These are phyloP conservation scores for Drosophila seguyi DNA, from an alignment of 1,140 invertebrate genomes.

Conservation along the genomic window DNA sequence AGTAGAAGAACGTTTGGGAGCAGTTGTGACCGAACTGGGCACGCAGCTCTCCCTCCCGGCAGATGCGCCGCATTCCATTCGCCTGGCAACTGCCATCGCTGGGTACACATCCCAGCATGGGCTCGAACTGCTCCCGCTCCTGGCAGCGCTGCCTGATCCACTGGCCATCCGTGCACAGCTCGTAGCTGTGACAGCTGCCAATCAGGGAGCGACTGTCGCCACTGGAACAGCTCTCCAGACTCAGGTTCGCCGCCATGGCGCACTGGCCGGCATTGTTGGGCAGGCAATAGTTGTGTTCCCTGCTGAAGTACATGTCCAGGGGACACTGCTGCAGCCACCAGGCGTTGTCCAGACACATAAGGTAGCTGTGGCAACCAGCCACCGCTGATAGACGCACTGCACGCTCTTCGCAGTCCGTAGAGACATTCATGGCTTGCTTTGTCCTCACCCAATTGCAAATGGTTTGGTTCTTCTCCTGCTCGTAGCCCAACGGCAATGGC, in stretches of 20 bases:
- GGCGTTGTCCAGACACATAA: slow-evolving; percentile 76
- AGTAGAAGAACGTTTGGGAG: slow-evolving; percentile 66
- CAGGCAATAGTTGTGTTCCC: slow-evolving; percentile 67
- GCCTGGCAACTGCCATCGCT: slow-evolving; percentile 64
- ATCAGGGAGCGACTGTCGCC: slow-evolving; percentile 42
- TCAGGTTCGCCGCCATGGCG: not conserved
- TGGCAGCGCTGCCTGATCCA: slow-evolving; percentile 54
- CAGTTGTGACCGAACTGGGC: slow-evolving; percentile 48
- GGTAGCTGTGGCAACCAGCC: slow-evolving; percentile 60
- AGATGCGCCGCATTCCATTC: slow-evolving; percentile 61
- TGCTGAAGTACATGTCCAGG: slow-evolving; percentile 75
- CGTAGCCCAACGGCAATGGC: slow-evolving; percentile 20
- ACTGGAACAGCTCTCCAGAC: slow-evolving; percentile 8
- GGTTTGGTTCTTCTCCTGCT: slow-evolving; percentile 12
- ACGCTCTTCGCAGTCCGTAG: slow-evolving; percentile 47
- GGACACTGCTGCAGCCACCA: slow-evolving; percentile 80
- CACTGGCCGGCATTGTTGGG: slow-evolving; percentile 64
- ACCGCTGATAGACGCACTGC: slow-evolving; percentile 40
- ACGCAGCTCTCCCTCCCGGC: slow-evolving; percentile 40
- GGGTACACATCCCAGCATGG: slow-evolving; percentile 55
- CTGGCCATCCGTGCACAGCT: slow-evolving; percentile 40
- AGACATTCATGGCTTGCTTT: not conserved
- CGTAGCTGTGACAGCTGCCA: slow-evolving; percentile 66
- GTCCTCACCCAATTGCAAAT: slow-evolving; percentile 14
- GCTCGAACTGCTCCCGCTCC: slow-evolving; percentile 52